phyloP scores from a whole-genome alignment of 2,113 vertebrate genomes.

The Lepus americanus region DNA sequence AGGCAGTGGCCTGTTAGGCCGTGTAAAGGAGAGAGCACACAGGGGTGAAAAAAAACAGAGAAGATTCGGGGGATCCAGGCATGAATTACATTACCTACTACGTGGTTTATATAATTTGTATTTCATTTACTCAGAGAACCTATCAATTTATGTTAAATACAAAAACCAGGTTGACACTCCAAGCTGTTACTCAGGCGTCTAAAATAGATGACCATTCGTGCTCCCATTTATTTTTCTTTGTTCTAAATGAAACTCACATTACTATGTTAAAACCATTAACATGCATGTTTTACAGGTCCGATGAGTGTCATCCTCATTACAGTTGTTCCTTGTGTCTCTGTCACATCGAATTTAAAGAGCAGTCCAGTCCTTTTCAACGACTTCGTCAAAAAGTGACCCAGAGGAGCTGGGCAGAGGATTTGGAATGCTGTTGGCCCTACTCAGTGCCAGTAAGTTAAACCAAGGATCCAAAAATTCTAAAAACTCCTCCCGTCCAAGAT shows the following conservation, averaged over 20 bases:
- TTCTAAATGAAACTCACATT: constrained; percentile 30
- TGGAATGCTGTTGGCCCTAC: background rate
- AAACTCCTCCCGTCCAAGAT: constrained; percentile 17
- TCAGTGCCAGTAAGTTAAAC: constrained; percentile 14
- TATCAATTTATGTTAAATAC: background rate
- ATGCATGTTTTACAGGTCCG: background rate
- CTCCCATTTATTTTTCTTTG: constrained; percentile 18
- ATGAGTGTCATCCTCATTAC: background rate
- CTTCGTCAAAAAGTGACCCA: background rate
- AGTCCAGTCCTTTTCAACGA: background rate
- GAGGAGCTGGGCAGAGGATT: background rate
- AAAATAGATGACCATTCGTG: background rate
- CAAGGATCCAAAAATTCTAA: background rate
- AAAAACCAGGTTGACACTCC: background rate
- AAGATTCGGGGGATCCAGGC: background rate
- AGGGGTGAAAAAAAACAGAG: background rate
- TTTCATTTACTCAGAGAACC: constrained; percentile 36
- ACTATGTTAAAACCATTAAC: constrained; percentile 50
- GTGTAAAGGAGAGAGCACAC: background rate
- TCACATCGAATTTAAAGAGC: background rate
- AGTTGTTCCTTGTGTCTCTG: constrained; percentile 43
- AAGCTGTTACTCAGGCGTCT: background rate
- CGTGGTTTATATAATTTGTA: background rate
- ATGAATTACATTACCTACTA: background rate
- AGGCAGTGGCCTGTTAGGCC: background rate